Evolutionary conservation across 1,140 invertebrate species (phyloP).

Genomic region (Neotoxoptera formosana): DNA sequence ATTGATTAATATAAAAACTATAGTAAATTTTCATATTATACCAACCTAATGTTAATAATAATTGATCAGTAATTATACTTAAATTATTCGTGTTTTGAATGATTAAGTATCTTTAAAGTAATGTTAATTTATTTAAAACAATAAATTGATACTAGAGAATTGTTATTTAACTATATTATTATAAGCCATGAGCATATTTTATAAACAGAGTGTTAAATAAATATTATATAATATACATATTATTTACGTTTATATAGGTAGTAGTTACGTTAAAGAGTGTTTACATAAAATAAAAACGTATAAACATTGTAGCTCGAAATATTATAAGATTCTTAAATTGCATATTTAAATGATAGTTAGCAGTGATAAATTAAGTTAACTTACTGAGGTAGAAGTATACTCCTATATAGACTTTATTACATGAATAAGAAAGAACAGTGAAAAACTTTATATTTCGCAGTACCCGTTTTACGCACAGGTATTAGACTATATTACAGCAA

Average conservation of each 20-base stretch:
- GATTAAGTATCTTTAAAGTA: background rate
- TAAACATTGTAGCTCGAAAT: background rate
- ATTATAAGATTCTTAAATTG: conserved; percentile 12
- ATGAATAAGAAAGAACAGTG: background rate
- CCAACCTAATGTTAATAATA: background rate
- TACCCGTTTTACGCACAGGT: background rate
- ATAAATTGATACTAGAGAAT: background rate
- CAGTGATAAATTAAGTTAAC: background rate
- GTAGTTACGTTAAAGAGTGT: background rate
- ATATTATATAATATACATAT: background rate
- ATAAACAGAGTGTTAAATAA: background rate
- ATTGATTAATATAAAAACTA: background rate
- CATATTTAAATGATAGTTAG: background rate
- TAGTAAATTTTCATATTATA: no score
- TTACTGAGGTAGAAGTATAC: background rate
- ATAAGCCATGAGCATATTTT: background rate
- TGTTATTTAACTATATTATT: background rate
- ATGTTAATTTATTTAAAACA: background rate
- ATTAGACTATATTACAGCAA: conserved; percentile 8
- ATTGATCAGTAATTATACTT: background rate
- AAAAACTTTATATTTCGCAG: background rate
- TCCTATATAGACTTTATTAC: background rate
- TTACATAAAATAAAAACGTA: background rate
- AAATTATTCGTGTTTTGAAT: background rate
- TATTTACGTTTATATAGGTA: no score